Base-by-base conservation (phyloP, 1,140 invertebrate species). In the Chironomus striatipennis region DNA sequence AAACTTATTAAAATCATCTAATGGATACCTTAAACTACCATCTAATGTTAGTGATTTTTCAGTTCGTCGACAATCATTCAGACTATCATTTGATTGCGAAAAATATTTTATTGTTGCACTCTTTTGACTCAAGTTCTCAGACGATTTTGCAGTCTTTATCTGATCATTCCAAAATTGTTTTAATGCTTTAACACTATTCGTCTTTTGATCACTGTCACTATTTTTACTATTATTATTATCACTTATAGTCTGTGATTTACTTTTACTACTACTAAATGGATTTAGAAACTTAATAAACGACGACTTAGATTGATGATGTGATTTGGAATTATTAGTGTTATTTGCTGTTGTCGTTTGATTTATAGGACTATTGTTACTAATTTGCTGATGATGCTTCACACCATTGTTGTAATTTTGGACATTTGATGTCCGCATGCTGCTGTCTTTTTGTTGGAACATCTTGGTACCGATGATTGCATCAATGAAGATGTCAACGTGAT, bases 161-260 rank as follows among this genome's bases (percentile, higher is more conserved):
- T 70, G 65, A 70, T 70, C 65, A 21, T 70, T 70, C 65, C 65
- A 70, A 70, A 70, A 70, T 70, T 70, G 65, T 21, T 70, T 70
- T 17, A 70, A 18, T 7, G 18, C 17, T 70, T 21, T 18, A 20
- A 70, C 65, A 70, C 65, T 70, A 70, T 21, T 70, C 65, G 17
- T 70, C 8, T 20, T 18, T 70, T 20, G 65, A 70, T 18, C 65
- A 20, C 20, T 18, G 17, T 18, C 20, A 21, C 20, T 70, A 18
- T 70, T 70, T 18, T 70, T 17, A 67, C n/a, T n/a, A n/a, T n/a
- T n/a, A 20, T 70, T 18, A 18, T 70, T 18, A 70, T 18, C 17
- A 21, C 20, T 18, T 20, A 70, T 70, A 20, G 17, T 70, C 20
- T 70, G 47, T 57, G 47, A 57, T 57, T 57, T 57, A 57, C 47